phyloP scores from a whole-genome alignment of 2,888 invertebrate genomes.

The Sussaba pulchella region DNA sequence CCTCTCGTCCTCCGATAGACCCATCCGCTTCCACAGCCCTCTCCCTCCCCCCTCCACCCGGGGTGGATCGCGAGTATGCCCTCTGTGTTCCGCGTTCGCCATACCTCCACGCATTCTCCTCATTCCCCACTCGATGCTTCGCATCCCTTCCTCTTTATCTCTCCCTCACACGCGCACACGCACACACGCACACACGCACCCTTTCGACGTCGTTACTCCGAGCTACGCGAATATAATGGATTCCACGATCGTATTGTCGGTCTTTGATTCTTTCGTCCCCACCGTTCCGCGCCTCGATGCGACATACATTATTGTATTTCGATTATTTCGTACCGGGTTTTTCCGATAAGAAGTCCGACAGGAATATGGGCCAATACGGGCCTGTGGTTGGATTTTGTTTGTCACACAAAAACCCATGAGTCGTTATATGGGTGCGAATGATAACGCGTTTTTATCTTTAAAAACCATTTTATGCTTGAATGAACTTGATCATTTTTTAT shows the following conservation, averaged over 20 bases:
- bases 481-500: too few relatives aligned
- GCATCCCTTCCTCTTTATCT: slow-evolving; percentile 20
- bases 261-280: slow-evolving; percentile 9
- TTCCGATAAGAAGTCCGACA: too few relatives aligned
- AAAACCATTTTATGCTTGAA: too few relatives aligned
- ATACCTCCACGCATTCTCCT: slow-evolving; percentile 1
- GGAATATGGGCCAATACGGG: too few relatives aligned
- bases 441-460: too few relatives aligned
- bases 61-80: slow-evolving; percentile 46
- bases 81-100: slow-evolving; percentile 61
- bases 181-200: neutral
- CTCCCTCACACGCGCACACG: slow-evolving; percentile 7
- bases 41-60: slow-evolving; percentile 11
- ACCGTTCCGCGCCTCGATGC: neutral
- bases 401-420: too few relatives aligned
- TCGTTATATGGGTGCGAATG: too few relatives aligned
- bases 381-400: too few relatives aligned
- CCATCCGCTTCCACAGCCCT: neutral
- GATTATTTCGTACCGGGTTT: too few relatives aligned
- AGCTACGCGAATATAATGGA: slow-evolving; percentile 53
- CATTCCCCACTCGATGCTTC: slow-evolving; percentile 14
- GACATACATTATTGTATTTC: too few relatives aligned
- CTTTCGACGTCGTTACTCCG: slow-evolving; percentile 20
- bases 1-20: slow-evolving; percentile 28
- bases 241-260: slow-evolving; percentile 34